These are phyloP conservation scores for Lycophotia porphyrea DNA, from an alignment of 2,888 invertebrate species.

Conservation along the genomic window DNA sequence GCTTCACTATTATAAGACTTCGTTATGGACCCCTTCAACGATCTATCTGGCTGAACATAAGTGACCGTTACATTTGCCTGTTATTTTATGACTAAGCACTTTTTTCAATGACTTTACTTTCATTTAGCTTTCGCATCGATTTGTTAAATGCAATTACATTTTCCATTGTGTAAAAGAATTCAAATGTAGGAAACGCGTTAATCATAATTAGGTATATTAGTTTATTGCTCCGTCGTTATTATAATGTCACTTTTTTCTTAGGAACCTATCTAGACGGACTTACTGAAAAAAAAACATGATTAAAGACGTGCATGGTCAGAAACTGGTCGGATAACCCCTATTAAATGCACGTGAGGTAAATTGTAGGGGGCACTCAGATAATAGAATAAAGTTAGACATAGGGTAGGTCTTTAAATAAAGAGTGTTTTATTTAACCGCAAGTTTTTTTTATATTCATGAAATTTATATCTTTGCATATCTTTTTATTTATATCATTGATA, in stretches of 20 bases:
- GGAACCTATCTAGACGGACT: too few species aligned
- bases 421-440: too few species aligned
- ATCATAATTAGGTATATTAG: neutral
- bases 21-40: conserved; percentile 21
- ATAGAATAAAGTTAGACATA: neutral
- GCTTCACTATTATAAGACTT: conserved; percentile 24
- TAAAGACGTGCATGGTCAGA: neutral
- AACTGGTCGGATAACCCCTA: neutral
- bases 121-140: neutral
- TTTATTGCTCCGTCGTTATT: neutral
- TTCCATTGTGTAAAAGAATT: neutral
- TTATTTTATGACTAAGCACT: neutral
- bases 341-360: too few species aligned
- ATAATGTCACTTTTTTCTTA: neutral
- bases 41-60: neutral
- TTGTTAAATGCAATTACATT: neutral
- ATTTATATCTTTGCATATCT: too few species aligned
- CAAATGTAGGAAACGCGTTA: neutral
- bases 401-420: neutral
- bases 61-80: conserved; percentile 10
- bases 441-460: too few species aligned
- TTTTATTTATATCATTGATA: too few species aligned
- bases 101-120: neutral
- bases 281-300: neutral
- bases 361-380: too few species aligned